Evolutionary conservation across 1,140 invertebrate species (phyloP).

Genomic region (Belonocnema kinseyi): DNA sequence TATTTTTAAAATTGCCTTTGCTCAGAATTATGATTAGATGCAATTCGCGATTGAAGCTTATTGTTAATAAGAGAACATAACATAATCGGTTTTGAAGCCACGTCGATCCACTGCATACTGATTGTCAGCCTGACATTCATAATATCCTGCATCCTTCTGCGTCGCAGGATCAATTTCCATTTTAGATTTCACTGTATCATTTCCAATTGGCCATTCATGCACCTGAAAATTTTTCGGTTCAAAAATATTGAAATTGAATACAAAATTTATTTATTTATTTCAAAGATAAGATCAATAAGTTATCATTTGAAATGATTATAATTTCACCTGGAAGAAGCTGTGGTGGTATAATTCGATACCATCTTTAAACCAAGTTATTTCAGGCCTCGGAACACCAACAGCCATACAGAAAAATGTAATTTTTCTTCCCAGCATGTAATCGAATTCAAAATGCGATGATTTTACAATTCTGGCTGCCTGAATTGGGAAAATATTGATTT

Average conservation of each 20-base stretch:
- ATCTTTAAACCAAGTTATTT: conserved; percentile 95
- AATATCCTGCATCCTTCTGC: conserved; percentile 86
- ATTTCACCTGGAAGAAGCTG: conserved; percentile 88
- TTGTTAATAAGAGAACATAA: conserved; percentile 79
- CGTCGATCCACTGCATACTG: conserved; percentile 84
- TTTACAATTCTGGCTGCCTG: conserved; percentile 93
- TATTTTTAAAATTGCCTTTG: too few species aligned
- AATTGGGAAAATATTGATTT: conserved; percentile 32
- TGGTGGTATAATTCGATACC: conserved; percentile 92
- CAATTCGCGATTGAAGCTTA: not conserved
- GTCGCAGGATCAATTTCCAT: conserved; percentile 94
- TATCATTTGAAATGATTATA: conserved; percentile 9
- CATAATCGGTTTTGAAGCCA: conserved; percentile 84
- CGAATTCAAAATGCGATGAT: conserved; percentile 93
- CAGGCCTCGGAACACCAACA: conserved; percentile 87
- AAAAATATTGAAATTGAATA: not conserved
- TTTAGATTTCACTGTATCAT: conserved; percentile 92
- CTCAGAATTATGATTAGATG: not conserved
- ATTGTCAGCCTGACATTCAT: conserved; percentile 86
- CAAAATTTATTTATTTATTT: not conserved
- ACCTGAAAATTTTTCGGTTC: conserved; percentile 77
- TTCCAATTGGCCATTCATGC: conserved; percentile 88
- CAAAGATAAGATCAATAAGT: not conserved
- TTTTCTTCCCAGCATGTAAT: conserved; percentile 94
- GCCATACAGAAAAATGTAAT: conserved; percentile 94